Percentiles rank a stretch among this genome's conserved stretches.
These are phyloP conservation scores for Apocrypta bakeri DNA, from an alignment of 1,140 invertebrate species.

Conservation along the genomic window DNA sequence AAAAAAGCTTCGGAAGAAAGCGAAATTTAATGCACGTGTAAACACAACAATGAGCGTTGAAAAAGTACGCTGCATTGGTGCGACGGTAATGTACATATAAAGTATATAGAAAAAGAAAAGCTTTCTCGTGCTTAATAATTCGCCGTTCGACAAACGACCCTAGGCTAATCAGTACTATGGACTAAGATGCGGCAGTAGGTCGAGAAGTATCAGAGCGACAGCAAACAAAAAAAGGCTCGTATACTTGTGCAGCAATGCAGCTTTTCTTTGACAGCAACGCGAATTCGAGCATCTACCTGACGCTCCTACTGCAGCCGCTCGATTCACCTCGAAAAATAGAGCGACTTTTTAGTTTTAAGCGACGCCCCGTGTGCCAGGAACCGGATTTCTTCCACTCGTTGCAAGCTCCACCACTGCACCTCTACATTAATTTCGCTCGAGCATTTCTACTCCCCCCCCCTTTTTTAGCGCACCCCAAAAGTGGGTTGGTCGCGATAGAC, in stretches of 20 bases:
- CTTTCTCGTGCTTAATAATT: conserved; percentile 30
- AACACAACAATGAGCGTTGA: too few species aligned
- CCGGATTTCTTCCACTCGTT: not conserved
- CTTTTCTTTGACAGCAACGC: conserved; percentile 4
- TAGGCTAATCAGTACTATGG: conserved; percentile 27
- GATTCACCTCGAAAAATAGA: conserved; percentile 3
- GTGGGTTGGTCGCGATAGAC: not conserved
- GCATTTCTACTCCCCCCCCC: not conserved
- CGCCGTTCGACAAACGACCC: conserved; percentile 35
- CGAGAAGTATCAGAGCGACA: conserved; percentile 30
- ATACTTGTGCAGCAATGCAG: not conserved
- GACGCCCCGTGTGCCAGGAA: not conserved
- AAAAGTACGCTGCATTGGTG: not conserved
- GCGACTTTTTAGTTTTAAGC: conserved; percentile 8
- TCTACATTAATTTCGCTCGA: conserved; percentile 1
- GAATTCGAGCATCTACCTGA: not conserved
- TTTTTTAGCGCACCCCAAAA: conserved; percentile 7
- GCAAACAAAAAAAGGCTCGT: conserved; percentile 31
- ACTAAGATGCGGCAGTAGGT: conserved; percentile 23
- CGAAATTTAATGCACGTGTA: not conserved
- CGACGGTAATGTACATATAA: too few species aligned
- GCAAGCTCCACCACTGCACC: not conserved
- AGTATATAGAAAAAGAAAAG: not conserved
- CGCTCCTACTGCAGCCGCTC: not conserved
- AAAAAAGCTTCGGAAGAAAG: too few species aligned